Evolutionary conservation across 1,140 invertebrate genomes (phyloP), one percentile per base, ranked within the genome.

Genomic region (Conopomorpha cramerella): DNA sequence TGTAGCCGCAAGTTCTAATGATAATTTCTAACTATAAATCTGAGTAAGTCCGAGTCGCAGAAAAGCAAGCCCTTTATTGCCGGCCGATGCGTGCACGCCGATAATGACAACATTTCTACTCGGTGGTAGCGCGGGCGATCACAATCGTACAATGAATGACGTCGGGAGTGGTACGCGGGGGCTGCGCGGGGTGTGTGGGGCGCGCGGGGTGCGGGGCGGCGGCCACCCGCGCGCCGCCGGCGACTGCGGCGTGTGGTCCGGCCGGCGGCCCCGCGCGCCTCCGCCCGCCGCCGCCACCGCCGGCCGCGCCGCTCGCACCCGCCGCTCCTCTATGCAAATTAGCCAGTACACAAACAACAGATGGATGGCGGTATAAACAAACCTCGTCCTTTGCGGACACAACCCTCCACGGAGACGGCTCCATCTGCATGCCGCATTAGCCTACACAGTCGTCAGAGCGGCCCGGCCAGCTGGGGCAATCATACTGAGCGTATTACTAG

Each of bases 311-410:
- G 34, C 14, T 32, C 15, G 16, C 34, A n/a, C 28, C 27, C 8
- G 41, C 52, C 23, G 46, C 52, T 56, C 58, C 64, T 71, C 64
- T 68, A 74, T 74, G 68, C 68, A 73, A 74, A 74, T 74, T 74
- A 74, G 66, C 60, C 62, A 51, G 34, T 44, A 62, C 59, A 63
- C 65, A 70, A 63, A 73, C 66, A 74, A 71, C 66, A 74, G 66
- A 74, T 71, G 66, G 70, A 74, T 71, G 59, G 66, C 57, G 64
- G 61, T 68, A 74, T 71, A 67, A 73, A 73, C 68, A 73, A 70
- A 62, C 62, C 52, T 47, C 60, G 58, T 63, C 63, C 63, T 70
- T 70, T 64, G 54, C 55, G 54, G 44, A 39, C n/a, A n/a, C n/a
- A n/a, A n/a, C n/a, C n/a, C n/a, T n/a, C n/a, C n/a, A n/a, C n/a